phyloP scores from a whole-genome alignment of 2,113 vertebrate species.

The Oryzias javanicus region DNA sequence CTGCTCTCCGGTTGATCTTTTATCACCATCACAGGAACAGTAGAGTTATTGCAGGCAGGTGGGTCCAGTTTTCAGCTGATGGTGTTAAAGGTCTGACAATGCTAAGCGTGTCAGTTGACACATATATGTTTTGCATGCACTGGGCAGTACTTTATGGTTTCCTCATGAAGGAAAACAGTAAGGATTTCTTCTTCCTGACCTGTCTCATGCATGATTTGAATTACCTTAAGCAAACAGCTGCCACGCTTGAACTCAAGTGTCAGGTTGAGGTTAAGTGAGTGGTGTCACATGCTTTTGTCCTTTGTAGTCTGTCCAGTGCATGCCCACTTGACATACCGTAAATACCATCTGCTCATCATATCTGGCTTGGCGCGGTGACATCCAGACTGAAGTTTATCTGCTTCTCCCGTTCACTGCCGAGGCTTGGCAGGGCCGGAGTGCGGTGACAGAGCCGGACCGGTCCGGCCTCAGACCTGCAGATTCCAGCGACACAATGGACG shows the following conservation, averaged over 20 bases:
- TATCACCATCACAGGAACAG: not conserved
- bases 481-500: slow-evolving; percentile 53
- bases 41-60: slow-evolving; percentile 22
- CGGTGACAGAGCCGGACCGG: slow-evolving; percentile 33
- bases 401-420: slow-evolving; percentile 43
- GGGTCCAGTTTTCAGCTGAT: slow-evolving; percentile 16
- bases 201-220: not conserved
- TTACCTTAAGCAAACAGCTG: slow-evolving; percentile 17
- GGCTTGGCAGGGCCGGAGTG: slow-evolving; percentile 50
- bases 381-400: slow-evolving; percentile 59
- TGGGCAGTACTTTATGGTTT: not conserved
- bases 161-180: slow-evolving; percentile 5
- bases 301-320: slow-evolving; percentile 46
- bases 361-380: slow-evolving; percentile 45
- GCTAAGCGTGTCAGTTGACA: not conserved
- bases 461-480: slow-evolving; percentile 46
- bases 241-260: slow-evolving; percentile 24
- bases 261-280: slow-evolving; percentile 45
- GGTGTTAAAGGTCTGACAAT: slow-evolving; percentile 3
- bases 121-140: not conserved
- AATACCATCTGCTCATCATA: slow-evolving; percentile 54
- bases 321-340: slow-evolving; percentile 62
- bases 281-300: slow-evolving; percentile 32
- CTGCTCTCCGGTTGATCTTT: no score
- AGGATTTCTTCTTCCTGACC: not conserved